Conservation (phyloP, 2,888 invertebrate genomes). For the Nematopogon swammerdamellus region DNA sequence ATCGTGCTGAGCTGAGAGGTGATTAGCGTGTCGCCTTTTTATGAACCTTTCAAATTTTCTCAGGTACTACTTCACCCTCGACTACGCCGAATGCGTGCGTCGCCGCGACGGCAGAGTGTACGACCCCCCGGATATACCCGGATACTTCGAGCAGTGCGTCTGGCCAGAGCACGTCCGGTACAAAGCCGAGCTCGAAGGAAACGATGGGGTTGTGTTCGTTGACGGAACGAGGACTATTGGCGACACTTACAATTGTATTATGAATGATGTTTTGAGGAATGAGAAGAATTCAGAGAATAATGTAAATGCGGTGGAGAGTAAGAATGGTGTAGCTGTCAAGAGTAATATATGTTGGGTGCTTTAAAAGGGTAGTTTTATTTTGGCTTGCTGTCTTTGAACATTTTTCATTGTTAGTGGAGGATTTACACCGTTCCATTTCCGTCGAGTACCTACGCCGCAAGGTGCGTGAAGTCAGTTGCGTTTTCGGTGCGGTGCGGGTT, state of each 20-base stretch:
- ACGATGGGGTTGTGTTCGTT: constrained; percentile 26
- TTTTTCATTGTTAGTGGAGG: too few species aligned
- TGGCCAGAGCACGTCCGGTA: constrained; percentile 83
- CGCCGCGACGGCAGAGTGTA: constrained; percentile 67
- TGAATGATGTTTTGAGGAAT: neutral
- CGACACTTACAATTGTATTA: neutral
- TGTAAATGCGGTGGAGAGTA: too few species aligned
- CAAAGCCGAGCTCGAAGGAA: constrained; percentile 33
- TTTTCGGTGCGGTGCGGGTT: too few species aligned
- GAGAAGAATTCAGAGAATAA: too few species aligned
- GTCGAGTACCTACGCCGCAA: too few species aligned
- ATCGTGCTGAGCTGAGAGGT: too few species aligned
- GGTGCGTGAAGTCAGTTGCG: too few species aligned
- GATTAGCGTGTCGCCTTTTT: too few species aligned
- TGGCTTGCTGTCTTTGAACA: too few species aligned
- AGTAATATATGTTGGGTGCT: neutral
- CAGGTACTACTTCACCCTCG: constrained; percentile 70
- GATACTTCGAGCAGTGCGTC: constrained; percentile 85
- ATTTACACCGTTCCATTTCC: too few species aligned
- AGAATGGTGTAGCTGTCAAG: too few species aligned
- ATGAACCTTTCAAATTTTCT: too few species aligned
- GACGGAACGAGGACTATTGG: constrained; percentile 16
- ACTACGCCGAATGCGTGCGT: constrained; percentile 62
- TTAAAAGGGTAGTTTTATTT: neutral
- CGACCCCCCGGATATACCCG: constrained; percentile 81